These are phyloP conservation scores for Psephotus haematonotus DNA, from an alignment of 2,113 vertebrate species.

Conservation along the genomic window DNA sequence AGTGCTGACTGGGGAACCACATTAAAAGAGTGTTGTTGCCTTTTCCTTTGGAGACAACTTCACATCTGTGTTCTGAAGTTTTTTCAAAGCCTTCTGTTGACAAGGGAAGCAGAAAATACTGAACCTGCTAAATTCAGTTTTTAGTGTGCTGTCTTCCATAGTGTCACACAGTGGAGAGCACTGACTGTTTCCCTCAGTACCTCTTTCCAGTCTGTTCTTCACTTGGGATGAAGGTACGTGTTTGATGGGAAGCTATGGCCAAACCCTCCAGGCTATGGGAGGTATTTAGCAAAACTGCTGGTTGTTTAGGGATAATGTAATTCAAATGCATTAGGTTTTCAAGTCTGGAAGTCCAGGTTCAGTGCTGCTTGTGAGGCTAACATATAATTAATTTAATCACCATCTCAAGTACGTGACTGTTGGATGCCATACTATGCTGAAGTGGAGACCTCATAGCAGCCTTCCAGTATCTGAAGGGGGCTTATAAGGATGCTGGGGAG, in stretches of 20 bases:
- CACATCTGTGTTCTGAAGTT: background rate
- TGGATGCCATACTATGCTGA: background rate
- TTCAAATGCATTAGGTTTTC: background rate
- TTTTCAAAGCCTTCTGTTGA: constrained; percentile 32
- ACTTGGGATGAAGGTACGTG: background rate
- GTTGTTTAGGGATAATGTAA: background rate
- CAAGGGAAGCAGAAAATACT: constrained; percentile 12
- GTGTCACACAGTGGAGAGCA: background rate
- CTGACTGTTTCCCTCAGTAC: background rate
- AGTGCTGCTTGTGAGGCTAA: background rate
- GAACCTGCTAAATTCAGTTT: background rate
- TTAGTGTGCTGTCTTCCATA: background rate
- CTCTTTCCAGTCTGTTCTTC: background rate
- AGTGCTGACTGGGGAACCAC: background rate
- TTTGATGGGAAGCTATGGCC: background rate
- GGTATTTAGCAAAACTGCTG: background rate
- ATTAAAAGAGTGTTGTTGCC: background rate
- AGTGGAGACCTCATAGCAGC: too few species aligned
- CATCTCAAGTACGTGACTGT: background rate
- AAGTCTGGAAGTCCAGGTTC: background rate
- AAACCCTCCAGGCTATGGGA: background rate
- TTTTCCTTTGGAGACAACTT: constrained; percentile 21
- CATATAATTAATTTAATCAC: background rate
- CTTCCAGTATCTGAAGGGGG: too few species aligned
- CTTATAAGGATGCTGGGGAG: too few species aligned